Conservation (phyloP, 2,113 vertebrate genomes). For the Psilopsiagon aymara region DNA sequence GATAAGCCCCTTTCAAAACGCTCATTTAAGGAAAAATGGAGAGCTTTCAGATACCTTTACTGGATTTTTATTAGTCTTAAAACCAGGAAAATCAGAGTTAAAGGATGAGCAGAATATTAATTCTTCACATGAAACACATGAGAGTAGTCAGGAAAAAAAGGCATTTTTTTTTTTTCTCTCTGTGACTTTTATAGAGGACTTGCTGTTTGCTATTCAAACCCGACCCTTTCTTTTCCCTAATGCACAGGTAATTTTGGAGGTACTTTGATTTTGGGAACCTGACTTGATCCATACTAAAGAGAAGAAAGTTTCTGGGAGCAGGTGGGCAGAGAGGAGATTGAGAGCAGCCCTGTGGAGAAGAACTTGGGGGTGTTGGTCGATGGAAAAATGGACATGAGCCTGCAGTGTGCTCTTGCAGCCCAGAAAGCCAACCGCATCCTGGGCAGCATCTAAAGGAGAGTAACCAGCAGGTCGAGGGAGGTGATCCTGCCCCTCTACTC, state of each 20-base stretch:
- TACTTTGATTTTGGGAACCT: background rate
- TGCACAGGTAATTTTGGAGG: background rate
- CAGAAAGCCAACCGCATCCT: no score
- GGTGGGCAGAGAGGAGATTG: background rate
- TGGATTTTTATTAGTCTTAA: background rate
- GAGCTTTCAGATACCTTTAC: background rate
- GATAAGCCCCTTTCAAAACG: constrained; percentile 34
- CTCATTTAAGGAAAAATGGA: background rate
- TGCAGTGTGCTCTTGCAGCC: no score
- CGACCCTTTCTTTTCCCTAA: background rate
- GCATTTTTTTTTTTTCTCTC: accelerated
- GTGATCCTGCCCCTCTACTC: no score
- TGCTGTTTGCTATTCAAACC: background rate
- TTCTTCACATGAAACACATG: background rate
- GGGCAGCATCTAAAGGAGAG: no score
- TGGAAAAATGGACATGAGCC: no score
- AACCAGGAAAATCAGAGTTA: background rate
- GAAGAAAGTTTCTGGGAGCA: background rate
- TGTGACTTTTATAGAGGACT: background rate
- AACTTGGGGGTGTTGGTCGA: no score
- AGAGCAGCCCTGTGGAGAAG: no score
- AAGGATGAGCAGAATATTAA: background rate
- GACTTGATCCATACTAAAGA: background rate
- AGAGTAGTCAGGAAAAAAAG: background rate
- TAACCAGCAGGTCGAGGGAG: no score